A percentile compares a stretch with the other conserved stretches of the same genome.
Conservation (phyloP, 1,140 invertebrate species). For the Chelonus insularis region DNA sequence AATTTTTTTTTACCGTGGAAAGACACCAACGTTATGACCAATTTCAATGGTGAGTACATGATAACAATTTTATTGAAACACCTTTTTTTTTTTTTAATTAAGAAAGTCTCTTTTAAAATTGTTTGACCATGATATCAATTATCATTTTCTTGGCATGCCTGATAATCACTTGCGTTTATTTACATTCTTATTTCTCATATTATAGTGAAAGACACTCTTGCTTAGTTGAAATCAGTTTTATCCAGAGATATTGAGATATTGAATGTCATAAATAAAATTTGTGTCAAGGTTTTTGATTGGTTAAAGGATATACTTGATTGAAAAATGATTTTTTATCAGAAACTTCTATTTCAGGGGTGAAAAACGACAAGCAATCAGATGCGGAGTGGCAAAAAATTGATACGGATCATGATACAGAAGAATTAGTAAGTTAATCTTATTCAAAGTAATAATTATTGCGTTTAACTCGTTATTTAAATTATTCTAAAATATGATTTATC, state of each 20-base stretch:
- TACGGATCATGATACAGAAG: slow-evolving; percentile 49
- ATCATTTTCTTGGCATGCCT: not conserved
- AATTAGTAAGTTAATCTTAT: slow-evolving; percentile 35
- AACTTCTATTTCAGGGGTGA: not conserved
- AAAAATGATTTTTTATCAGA: not conserved
- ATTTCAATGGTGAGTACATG: slow-evolving; percentile 40
- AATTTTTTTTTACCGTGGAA: not conserved
- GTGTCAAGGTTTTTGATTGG: slow-evolving; percentile 23
- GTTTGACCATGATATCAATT: not conserved
- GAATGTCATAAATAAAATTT: slow-evolving; percentile 7
- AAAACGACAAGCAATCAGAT: slow-evolving; percentile 42
- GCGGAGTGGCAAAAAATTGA: slow-evolving; percentile 47
- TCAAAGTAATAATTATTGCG: not conserved
- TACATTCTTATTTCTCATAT: not conserved
- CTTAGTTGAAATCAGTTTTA: not conserved
- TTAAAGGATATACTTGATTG: not conserved
- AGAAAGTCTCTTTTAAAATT: too few species aligned
- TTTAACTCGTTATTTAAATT: too few species aligned
- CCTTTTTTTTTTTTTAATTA: not conserved
- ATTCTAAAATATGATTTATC: too few species aligned
- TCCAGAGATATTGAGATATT: not conserved
- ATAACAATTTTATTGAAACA: not conserved
- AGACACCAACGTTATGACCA: slow-evolving; percentile 39
- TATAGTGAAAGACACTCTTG: not conserved
- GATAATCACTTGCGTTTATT: not conserved